These are phyloP conservation scores for Ceraclea dissimilis DNA, from an alignment of 2,888 invertebrate genomes.

Conservation along the genomic window DNA sequence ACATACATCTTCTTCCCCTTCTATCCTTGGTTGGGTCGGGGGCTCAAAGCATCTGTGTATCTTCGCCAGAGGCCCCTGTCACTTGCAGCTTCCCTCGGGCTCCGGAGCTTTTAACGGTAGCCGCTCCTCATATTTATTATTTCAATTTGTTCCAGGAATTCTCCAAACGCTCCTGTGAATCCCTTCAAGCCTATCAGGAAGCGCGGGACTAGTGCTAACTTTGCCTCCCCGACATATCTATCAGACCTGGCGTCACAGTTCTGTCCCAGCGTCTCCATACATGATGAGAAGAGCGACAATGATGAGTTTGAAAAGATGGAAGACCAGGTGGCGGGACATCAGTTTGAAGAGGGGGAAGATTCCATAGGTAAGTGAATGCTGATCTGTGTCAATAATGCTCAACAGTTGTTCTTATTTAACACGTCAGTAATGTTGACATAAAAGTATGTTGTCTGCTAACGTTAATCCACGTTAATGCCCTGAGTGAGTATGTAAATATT, in stretches of 20 bases:
- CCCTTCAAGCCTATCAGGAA: not conserved
- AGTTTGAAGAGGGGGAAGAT: slow-evolving; percentile 42
- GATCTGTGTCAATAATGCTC: too few species aligned
- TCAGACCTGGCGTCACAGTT: not conserved
- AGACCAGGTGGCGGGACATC: slow-evolving; percentile 62
- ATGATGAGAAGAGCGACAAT: not conserved
- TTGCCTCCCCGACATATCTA: not conserved
- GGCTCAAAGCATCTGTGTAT: too few species aligned
- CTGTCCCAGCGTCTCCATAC: slow-evolving; percentile 7
- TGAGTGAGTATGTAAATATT: not conserved
- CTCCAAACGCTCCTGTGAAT: not conserved
- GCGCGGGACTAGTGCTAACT: not conserved
- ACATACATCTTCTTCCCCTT: too few species aligned
- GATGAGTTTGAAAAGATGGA: slow-evolving; percentile 36
- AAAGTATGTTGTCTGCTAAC: too few species aligned
- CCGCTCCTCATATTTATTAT: too few species aligned
- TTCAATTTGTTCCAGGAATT: slow-evolving; percentile 6
- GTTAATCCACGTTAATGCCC: not conserved
- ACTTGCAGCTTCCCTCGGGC: too few species aligned
- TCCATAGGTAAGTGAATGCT: slow-evolving; percentile 45
- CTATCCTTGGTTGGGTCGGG: too few species aligned
- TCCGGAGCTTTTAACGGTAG: too few species aligned
- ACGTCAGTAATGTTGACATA: too few species aligned
- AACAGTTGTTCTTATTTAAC: too few species aligned
- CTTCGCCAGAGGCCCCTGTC: too few species aligned